Evolutionary conservation across 2,888 invertebrate genomes (phyloP), one percentile per base, ranked within the genome.

Genomic region (Liposcelis brunnea): DNA sequence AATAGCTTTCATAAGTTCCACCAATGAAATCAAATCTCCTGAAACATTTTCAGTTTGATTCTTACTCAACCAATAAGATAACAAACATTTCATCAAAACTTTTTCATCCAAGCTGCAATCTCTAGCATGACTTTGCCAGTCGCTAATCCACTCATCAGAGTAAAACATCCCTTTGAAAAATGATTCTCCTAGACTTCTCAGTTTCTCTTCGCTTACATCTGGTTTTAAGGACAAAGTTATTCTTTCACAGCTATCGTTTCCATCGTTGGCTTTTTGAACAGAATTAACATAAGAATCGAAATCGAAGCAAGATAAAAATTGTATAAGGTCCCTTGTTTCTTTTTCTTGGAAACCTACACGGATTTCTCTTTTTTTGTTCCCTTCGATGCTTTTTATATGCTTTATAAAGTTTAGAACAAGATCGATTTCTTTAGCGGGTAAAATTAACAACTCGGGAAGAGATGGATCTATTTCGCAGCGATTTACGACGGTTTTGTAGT

Each of bases 21-120:
- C 74, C 47, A 83, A 72, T 52, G 75, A 74, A 49, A 77, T 71
- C 64, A 85, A 75, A 53, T 83, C 74, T 32, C 71, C 64, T 54
- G 66, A 66, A 33, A 72, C 59, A 59, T 55, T 70, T 55, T 55
- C 66, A 55, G 57, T 67, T 56, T 55, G 51, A 51, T 57, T 55
- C 57, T 65, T 58, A 55, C 77, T 73, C 52, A 82, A 70, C 74
- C 85, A 75, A 56, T 77, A 82, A 53, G 26, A 65, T 44, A 86
- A 68, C n/a, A 80, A 62, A 47, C 84, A 65, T 52, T 74, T 73
- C 51, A 87, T 70, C 21, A 89, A 65, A 56, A 79, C 77, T 54
- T 72, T 71, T 33, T 78, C 69, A 51, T 69, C 56, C 59, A 78
- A 65, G 59, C 66, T 55, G 61, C 71, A 64, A 26, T 26, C 26